Evolutionary conservation across 2,888 invertebrate species (phyloP).

Genomic region (Drosophila vallismaia): DNA sequence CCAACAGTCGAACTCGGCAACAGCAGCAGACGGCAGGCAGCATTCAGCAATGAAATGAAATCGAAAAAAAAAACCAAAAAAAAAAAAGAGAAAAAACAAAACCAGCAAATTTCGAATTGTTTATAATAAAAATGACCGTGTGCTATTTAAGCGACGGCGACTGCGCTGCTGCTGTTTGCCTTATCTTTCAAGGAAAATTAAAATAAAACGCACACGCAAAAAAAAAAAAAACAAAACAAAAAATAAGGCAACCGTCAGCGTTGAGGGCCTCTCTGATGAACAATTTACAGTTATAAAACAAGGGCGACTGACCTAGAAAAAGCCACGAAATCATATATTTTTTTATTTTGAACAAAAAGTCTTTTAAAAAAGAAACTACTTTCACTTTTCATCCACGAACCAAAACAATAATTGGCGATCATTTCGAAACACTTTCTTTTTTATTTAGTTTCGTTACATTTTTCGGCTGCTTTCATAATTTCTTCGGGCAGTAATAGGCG

Average conservation of each 20-base stretch:
- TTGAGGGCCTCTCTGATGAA: slow-evolving; percentile 27
- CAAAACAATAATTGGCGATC: slow-evolving; percentile 32
- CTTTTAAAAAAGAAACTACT: slow-evolving; percentile 40
- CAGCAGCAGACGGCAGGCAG: slow-evolving; percentile 23
- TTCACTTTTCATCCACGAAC: slow-evolving; percentile 60
- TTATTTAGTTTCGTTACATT: slow-evolving; percentile 23
- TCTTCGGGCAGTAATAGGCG: slow-evolving; percentile 73
- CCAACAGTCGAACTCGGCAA: slow-evolving; percentile 68
- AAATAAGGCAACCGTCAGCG: slow-evolving; percentile 3
- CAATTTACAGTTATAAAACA: slow-evolving; percentile 53
- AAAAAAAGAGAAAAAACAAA: slow-evolving; percentile 7
- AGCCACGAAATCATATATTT: slow-evolving; percentile 21
- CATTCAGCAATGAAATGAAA: slow-evolving; percentile 41
- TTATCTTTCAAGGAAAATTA: slow-evolving; percentile 84
- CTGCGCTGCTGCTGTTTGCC: slow-evolving; percentile 49
- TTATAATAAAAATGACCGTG: slow-evolving; percentile 83
- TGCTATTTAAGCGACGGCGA: slow-evolving; percentile 76
- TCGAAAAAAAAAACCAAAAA: slow-evolving; percentile 14
- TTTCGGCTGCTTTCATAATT: slow-evolving; percentile 72
- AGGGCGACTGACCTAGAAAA: slow-evolving; percentile 50
- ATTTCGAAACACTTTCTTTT: slow-evolving; percentile 78
- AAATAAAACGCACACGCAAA: slow-evolving; percentile 49
- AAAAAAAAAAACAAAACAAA: slow-evolving; percentile 16
- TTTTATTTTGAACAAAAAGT: slow-evolving; percentile 1
- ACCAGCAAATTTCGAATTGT: slow-evolving; percentile 69